Evolutionary conservation across 2,888 invertebrate species (phyloP).

Genomic region (Corythucha ciliata): DNA sequence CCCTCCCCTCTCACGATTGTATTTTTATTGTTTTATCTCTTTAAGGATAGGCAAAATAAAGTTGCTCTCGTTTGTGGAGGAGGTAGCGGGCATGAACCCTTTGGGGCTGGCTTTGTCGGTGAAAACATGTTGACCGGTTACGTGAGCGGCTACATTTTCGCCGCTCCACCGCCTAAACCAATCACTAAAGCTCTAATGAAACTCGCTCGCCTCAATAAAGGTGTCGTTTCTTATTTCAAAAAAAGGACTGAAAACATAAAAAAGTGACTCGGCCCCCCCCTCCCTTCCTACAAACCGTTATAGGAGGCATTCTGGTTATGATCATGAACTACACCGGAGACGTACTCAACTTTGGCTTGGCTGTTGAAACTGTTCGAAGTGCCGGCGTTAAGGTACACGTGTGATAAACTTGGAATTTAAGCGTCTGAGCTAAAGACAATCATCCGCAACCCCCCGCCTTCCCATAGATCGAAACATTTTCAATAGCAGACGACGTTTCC

Average conservation of each 20-base stretch:
- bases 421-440: too few relatives aligned
- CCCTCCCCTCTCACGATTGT: too few relatives aligned
- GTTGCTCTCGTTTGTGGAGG: constrained; percentile 60
- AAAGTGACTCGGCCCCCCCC: too few relatives aligned
- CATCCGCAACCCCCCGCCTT: neutral
- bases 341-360: constrained; percentile 69
- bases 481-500: neutral
- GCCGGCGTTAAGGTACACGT: constrained; percentile 43
- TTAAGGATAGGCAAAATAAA: constrained; percentile 27
- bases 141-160: constrained; percentile 64
- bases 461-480: neutral
- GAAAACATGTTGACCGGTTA: constrained; percentile 69
- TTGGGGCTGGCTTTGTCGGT: constrained; percentile 59
- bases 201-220: constrained; percentile 49
- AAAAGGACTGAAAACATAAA: too few relatives aligned
- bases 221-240: too few relatives aligned
- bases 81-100: constrained; percentile 77
- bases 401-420: too few relatives aligned
- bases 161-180: constrained; percentile 62
- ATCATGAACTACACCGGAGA: constrained; percentile 72
- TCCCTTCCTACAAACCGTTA: too few relatives aligned
- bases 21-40: neutral
- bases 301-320: constrained; percentile 59
- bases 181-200: constrained; percentile 56
- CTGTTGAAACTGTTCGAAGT: constrained; percentile 61